Conservation (phyloP, 2,797 vertebrate genomes). For the Poecilia wingei region DNA sequence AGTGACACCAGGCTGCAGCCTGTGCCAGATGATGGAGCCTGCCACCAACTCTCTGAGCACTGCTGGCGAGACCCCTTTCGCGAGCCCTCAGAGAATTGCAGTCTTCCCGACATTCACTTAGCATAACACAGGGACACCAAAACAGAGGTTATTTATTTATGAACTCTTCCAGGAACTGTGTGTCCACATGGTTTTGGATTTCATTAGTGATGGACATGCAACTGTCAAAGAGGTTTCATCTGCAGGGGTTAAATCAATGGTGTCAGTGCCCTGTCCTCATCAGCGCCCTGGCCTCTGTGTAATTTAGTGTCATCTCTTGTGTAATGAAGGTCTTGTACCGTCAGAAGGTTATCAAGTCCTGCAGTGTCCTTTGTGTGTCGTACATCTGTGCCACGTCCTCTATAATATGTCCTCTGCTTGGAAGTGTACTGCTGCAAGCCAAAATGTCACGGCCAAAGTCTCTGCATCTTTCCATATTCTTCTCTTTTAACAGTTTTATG, state of each 20-base stretch:
- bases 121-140: slow-evolving; percentile 74
- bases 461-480: slow-evolving; percentile 6
- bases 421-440: slow-evolving; percentile 10
- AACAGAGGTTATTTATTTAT: slow-evolving; percentile 83
- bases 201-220: slow-evolving; percentile 67
- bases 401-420: slow-evolving; percentile 29
- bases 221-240: slow-evolving; percentile 63
- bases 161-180: slow-evolving; percentile 76
- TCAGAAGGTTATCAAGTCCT: slow-evolving; percentile 46
- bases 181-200: slow-evolving; percentile 69
- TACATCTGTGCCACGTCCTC: slow-evolving; percentile 51
- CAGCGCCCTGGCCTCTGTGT: slow-evolving; percentile 46
- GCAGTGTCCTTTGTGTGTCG: slow-evolving; percentile 41
- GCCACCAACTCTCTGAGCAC: slow-evolving; percentile 65
- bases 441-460: slow-evolving; percentile 19
- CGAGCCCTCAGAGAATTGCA: slow-evolving; percentile 66
- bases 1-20: slow-evolving; percentile 69
- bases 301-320: slow-evolving; percentile 64
- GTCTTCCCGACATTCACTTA: slow-evolving; percentile 78
- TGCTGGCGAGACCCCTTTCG: slow-evolving; percentile 65
- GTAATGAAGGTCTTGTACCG: slow-evolving; percentile 56
- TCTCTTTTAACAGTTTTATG: background rate
- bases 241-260: slow-evolving; percentile 65
- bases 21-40: slow-evolving; percentile 75
- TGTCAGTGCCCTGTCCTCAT: slow-evolving; percentile 43